Evolutionary conservation across 1,140 invertebrate genomes (phyloP).

Genomic region (Galendromus occidentalis): DNA sequence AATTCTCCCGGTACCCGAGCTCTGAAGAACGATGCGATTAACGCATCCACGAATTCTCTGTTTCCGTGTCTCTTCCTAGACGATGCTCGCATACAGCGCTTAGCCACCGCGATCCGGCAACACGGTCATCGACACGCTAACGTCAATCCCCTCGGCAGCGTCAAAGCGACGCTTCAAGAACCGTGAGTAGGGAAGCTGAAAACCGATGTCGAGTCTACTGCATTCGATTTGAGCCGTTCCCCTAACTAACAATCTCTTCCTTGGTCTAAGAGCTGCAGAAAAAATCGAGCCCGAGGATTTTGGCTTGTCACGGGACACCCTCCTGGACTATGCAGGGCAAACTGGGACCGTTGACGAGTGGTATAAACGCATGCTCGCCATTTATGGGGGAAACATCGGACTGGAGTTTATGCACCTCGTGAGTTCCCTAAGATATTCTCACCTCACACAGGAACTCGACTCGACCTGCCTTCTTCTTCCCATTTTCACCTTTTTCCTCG

Average conservation of each 20-base stretch:
- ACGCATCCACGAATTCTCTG: too few species aligned
- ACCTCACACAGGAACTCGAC: neutral
- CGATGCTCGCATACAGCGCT: neutral
- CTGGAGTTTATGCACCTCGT: constrained; percentile 1
- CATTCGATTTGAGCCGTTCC: neutral
- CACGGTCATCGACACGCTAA: neutral
- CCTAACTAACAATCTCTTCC: neutral
- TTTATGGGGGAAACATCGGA: neutral
- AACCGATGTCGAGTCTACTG: too few species aligned
- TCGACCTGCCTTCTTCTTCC: neutral
- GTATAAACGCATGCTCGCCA: neutral
- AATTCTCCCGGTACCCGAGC: too few species aligned
- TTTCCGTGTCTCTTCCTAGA: neutral
- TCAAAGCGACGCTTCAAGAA: neutral
- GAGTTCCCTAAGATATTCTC: neutral
- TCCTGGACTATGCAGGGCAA: neutral
- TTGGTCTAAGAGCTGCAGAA: neutral
- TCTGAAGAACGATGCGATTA: too few species aligned
- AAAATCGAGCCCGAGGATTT: neutral
- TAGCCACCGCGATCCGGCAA: neutral
- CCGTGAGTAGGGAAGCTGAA: neutral
- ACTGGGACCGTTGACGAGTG: neutral
- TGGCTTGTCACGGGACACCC: neutral
- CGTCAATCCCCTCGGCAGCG: neutral
- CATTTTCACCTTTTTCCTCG: neutral